These are phyloP conservation scores for Whitmania pigra DNA, from an alignment of 1,140 invertebrate genomes.

Conservation along the genomic window DNA sequence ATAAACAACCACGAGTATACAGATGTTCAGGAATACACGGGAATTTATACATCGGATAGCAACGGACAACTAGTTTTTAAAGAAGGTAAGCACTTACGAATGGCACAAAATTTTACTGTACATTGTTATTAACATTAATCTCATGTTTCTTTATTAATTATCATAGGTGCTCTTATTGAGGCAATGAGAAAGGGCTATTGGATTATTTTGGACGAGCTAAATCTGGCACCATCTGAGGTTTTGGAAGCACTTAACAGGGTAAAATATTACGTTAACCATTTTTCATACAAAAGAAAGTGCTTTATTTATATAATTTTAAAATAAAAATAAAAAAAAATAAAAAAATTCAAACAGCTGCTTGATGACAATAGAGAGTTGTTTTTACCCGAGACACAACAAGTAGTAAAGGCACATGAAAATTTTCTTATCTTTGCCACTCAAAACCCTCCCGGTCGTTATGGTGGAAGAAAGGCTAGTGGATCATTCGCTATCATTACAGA, in stretches of 20 bases:
- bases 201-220: constrained; percentile 97
- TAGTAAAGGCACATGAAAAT: constrained; percentile 76
- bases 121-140: too few species aligned
- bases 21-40: constrained; percentile 89
- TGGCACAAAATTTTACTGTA: too few species aligned
- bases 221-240: constrained; percentile 93
- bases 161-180: constrained; percentile 65
- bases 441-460: constrained; percentile 93
- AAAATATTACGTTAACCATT: constrained; percentile 14
- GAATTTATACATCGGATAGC: constrained; percentile 69
- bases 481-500: too few species aligned
- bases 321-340: too few species aligned
- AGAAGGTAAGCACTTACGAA: constrained; percentile 53
- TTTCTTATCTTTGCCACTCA: constrained; percentile 98
- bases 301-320: too few species aligned
- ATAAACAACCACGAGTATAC: constrained; percentile 99
- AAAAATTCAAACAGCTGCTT: constrained; percentile 48
- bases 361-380: constrained; percentile 96
- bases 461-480: constrained; percentile 67
- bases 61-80: constrained; percentile 78
- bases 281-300: too few species aligned
- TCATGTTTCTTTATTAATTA: too few species aligned
- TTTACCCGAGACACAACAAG: constrained; percentile 85
- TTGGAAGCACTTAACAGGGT: constrained; percentile 89
- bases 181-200: constrained; percentile 94